phyloP scores from a whole-genome alignment of 1,140 invertebrate species.

The Drosophila subpulchrella region DNA sequence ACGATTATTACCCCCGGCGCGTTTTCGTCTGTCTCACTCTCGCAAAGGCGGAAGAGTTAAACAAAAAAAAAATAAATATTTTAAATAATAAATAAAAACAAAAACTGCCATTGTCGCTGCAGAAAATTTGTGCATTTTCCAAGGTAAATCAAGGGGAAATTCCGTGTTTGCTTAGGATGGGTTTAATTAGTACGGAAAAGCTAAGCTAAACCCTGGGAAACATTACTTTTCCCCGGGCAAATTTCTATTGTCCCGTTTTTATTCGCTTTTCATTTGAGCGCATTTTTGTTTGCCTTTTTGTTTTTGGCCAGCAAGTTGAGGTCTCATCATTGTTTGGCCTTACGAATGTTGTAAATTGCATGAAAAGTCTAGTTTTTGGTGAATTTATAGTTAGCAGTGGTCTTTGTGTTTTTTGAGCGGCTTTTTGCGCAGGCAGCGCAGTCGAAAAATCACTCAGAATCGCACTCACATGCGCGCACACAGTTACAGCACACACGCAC shows the following conservation, averaged over 20 bases:
- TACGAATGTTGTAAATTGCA: constrained; percentile 16
- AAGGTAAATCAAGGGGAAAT: constrained; percentile 55
- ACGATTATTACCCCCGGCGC: constrained; percentile 32
- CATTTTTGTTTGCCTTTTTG: constrained; percentile 28
- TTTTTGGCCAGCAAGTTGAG: constrained; percentile 2
- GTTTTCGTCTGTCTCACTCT: constrained; percentile 27
- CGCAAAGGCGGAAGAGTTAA: constrained; percentile 60
- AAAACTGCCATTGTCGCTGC: constrained; percentile 37
- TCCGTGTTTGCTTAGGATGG: constrained; percentile 1
- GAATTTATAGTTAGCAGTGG: background rate
- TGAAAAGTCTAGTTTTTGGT: constrained; percentile 21
- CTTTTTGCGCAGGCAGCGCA: constrained; percentile 58
- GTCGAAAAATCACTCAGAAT: constrained; percentile 48
- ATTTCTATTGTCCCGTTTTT: constrained; percentile 48
- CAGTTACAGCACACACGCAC: constrained; percentile 18
- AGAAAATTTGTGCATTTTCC: constrained; percentile 56
- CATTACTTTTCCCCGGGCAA: constrained; percentile 27
- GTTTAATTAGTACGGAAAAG: constrained; percentile 45
- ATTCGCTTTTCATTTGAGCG: constrained; percentile 37
- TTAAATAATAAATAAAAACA: constrained; percentile 32
- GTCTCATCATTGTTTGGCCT: constrained; percentile 36
- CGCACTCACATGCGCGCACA: constrained; percentile 44
- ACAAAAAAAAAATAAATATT: constrained; percentile 5
- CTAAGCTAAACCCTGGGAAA: constrained; percentile 49
- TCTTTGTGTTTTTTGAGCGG: constrained; percentile 38